phyloP scores from a whole-genome alignment of 2,113 vertebrate species.

The Orientallactaga bullata region DNA sequence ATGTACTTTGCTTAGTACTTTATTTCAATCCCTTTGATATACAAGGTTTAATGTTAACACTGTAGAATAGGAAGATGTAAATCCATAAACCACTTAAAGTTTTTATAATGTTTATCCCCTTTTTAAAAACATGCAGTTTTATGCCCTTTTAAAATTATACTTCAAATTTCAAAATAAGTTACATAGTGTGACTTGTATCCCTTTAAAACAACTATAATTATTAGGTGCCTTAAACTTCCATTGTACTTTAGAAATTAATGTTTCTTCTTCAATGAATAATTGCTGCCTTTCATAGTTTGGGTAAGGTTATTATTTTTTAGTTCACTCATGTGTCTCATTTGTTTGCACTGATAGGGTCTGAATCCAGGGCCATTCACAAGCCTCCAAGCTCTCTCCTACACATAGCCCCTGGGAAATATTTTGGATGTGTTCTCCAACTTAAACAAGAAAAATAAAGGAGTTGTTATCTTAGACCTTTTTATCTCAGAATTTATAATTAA shows the following conservation, averaged over 20 bases:
- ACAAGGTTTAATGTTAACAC: not conserved
- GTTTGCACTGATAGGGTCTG: not conserved
- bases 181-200: not conserved
- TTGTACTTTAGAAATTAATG: not conserved
- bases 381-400: not conserved
- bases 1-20: not conserved
- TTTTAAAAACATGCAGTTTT: not conserved
- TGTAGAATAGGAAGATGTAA: not conserved
- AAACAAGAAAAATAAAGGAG: not conserved
- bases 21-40: not conserved
- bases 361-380: not conserved
- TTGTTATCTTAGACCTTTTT: not conserved
- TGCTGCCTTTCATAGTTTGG: not conserved
- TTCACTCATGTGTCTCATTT: not conserved
- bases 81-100: not conserved
- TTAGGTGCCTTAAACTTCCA: not conserved
- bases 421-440: not conserved
- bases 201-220: not conserved
- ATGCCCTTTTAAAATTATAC: not conserved
- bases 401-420: not conserved
- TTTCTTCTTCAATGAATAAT: not conserved
- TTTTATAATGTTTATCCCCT: not conserved
- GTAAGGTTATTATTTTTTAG: not conserved
- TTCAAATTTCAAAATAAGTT: constrained; percentile 40
- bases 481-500: not conserved